Evolutionary conservation across 1,140 invertebrate genomes (phyloP).

Genomic region (Drosophila simulans): DNA sequence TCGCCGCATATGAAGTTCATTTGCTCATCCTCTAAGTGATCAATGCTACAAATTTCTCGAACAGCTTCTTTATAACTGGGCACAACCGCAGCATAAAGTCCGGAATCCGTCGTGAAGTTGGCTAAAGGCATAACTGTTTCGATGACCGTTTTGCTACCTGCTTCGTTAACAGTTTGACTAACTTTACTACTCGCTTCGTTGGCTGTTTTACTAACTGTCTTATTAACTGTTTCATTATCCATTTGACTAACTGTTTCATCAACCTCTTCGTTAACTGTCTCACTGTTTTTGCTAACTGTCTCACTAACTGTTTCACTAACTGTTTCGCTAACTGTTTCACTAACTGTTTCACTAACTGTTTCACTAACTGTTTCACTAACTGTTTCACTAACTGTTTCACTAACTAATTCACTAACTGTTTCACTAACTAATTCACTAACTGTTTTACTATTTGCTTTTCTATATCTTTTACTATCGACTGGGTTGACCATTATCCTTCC

Average conservation of each 20-base stretch:
- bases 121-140: neutral
- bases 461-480: neutral
- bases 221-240: neutral
- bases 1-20: neutral
- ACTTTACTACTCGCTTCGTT: no score
- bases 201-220: neutral
- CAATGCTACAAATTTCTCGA: no score
- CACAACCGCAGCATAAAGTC: neutral
- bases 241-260: neutral
- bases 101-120: neutral
- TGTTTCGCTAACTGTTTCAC: no score
- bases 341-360: neutral
- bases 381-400: neutral
- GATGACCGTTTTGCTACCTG: neutral
- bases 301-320: neutral
- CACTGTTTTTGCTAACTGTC: neutral
- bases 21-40: neutral
- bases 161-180: no score
- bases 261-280: neutral
- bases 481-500: no score
- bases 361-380: neutral
- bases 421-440: neutral
- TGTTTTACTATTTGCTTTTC: neutral
- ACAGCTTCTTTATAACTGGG: neutral
- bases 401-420: neutral